Base-by-base conservation (phyloP, 35 echinoderm and acorn worm genomes). In the Lytechinus pictus region DNA sequence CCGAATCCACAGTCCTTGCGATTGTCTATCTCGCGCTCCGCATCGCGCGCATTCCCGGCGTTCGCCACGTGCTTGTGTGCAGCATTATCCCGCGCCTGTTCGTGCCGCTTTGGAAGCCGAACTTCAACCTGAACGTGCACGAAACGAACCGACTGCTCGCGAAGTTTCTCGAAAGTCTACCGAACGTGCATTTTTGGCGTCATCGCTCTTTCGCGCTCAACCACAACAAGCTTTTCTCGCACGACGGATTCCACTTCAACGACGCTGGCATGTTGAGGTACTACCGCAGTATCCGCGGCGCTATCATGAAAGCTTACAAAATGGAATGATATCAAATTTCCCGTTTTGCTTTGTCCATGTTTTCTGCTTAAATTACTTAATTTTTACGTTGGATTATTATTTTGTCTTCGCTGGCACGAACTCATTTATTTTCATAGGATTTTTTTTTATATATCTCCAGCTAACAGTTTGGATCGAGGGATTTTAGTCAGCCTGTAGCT, bases 201-300 rank as follows among this genome's bases (percentile, higher is more conserved):
- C 92, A 93, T 93, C 52, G 92, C 13, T 93, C 92, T 27, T 93
- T 93, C n/a, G 92, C 92, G 53, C 92, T 93, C 29, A 93, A 93
- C 92, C 92, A 93, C 92, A 93, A 54, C 92, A 93, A 93, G 53
- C 92, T 93, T 57, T 93, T 93, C 92, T 27, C 53, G 92, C 92
- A 93, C 11, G 92, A 93, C 55, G 92, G 92, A 1, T 54, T 93
- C 28, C 92, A 93, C 54, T 93, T 93, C 54, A 93, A 93, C n/a
- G 92, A 93, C 0, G 92, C 92, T 9, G 92, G 92, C 12, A 93
- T 93, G 92, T n/a, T 93, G 11, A 93, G 92, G 92, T 93, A 93
- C 54, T 93, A 93, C 92, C 92, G 92, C 1, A 93, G 92, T 27
- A 57, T 93, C 53, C 52, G 92, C 28, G 92, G 92, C 27, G 92